Base-by-base conservation (phyloP, 2,797 vertebrate species). In the Phataginus tetradactyla region DNA sequence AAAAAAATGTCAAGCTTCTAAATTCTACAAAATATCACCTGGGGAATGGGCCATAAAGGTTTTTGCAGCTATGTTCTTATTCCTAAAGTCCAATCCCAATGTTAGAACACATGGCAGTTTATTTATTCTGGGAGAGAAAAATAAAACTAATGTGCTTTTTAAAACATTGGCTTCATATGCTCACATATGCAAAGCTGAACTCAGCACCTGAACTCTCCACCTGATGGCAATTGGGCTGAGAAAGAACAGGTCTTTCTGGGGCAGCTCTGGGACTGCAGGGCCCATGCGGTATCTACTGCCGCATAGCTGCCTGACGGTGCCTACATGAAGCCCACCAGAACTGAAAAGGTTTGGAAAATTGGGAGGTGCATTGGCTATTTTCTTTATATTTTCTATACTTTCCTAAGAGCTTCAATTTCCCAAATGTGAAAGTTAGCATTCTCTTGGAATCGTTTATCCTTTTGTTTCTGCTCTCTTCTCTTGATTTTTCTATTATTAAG, bases 241-340 rank as follows among this genome's bases (percentile, higher is more conserved):
- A 63, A 80, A 68, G 87, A 85, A 32, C 45, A 80, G 68, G 37
- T 75, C 42, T 87, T 84, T 68, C 12, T 66, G 32, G 53, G 74
- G 83, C 17, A 69, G 45, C 77, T 63, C 32, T 21, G 42, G 84
- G 53, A 95, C 95, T 95, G 97, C 97, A 97, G 96, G 83, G 95
- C 90, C 86, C 86, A 85, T 97, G 97, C 96, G 27, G 98, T 85
- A 80, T 42, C 39, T 25, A 64, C 55, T 98, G 98, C 96, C 39
- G 97, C 97, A 97, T 64, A 95, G 95, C 53, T 78, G 77, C 71
- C 15, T 75, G 77, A 45, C 84, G 8, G 8, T 84, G 37, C 49
- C 57, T 87, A 20, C 39, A 20, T 0, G 21, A 85, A 97, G 81
- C 96, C 97, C 97, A 78, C 91, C 84, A 6, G 37, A 61, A 45